phyloP scores from a whole-genome alignment of 2,113 vertebrate genomes.

The Craseonycteris thonglongyai region DNA sequence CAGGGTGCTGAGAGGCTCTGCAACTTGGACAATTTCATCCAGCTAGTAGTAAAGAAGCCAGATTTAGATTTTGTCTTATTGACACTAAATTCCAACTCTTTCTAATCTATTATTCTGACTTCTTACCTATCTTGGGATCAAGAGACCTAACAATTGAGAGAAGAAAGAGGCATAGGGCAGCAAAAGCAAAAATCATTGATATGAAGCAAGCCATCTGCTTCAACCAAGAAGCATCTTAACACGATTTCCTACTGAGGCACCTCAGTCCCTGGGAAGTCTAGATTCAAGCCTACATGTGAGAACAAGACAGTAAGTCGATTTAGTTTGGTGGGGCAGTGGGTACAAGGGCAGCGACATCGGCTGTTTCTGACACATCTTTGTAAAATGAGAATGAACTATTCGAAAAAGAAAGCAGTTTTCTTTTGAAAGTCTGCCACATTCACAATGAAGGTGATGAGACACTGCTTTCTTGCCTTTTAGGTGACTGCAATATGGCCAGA shows the following conservation, averaged over 20 bases:
- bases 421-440: constrained; percentile 64
- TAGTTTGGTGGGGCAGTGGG: background rate
- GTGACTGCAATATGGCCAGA: constrained; percentile 66
- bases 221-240: background rate
- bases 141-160: background rate
- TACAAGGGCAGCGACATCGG: background rate
- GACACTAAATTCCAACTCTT: background rate
- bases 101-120: background rate
- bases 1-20: background rate
- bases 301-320: background rate
- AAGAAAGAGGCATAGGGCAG: background rate
- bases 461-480: constrained; percentile 65
- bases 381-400: constrained; percentile 57
- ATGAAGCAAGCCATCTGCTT: background rate
- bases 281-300: background rate
- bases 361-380: constrained; percentile 19
- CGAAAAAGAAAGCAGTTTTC: constrained; percentile 50
- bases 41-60: background rate
- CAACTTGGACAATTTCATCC: background rate
- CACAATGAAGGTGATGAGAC: constrained; percentile 69
- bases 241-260: background rate
- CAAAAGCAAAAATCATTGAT: background rate
- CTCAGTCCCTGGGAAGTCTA: background rate
- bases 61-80: background rate
- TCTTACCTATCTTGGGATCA: background rate